phyloP scores from a whole-genome alignment of 2,797 vertebrate genomes.

The Pteropus rufus region DNA sequence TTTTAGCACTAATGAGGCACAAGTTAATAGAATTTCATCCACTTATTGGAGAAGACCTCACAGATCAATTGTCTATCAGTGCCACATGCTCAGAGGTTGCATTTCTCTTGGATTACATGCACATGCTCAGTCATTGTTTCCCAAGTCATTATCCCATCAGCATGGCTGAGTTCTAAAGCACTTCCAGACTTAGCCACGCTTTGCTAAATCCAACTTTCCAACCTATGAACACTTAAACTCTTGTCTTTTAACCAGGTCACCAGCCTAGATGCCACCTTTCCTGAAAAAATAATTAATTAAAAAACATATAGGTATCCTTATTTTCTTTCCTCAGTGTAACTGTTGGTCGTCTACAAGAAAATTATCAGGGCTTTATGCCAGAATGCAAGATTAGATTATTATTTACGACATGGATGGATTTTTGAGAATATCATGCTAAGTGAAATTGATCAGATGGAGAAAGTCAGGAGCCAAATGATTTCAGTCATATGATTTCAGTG shows the following conservation, averaged over 20 bases:
- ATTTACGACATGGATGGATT: neutral
- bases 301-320: neutral
- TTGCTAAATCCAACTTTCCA: neutral
- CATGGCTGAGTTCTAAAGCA: neutral
- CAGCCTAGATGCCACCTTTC: neutral
- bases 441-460: too few relatives aligned
- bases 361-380: neutral
- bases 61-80: neutral
- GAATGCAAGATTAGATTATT: neutral
- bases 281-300: neutral
- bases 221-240: neutral
- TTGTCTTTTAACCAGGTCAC: neutral
- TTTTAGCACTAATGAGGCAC: neutral
- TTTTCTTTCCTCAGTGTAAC: neutral
- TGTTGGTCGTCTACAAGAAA: neutral
- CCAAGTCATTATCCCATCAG: neutral
- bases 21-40: neutral
- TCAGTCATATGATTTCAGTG: too few relatives aligned
- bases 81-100: neutral
- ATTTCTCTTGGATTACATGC: neutral
- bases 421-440: too few relatives aligned
- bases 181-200: neutral
- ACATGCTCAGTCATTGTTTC: neutral
- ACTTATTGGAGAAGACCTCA: neutral
- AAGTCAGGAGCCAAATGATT: too few relatives aligned